A percentile compares a stretch with the other conserved stretches of the same genome.
These are phyloP conservation scores for Papilio protenor DNA, from an alignment of 2,888 invertebrate species.

Conservation along the genomic window DNA sequence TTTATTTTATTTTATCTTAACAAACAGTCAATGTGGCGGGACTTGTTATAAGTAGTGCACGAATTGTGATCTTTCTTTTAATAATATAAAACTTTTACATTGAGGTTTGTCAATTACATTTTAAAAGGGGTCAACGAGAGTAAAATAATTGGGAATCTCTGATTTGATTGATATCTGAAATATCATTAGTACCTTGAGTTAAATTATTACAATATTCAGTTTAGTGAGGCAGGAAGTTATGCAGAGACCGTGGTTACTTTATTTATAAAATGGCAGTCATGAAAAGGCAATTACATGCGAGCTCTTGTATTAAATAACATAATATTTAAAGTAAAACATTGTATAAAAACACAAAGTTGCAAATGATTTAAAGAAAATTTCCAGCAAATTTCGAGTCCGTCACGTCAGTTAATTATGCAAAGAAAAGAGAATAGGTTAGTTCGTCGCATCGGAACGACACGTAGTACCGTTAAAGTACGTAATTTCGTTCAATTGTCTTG, in stretches of 20 bases:
- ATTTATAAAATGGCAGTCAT: neutral
- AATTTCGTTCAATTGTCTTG: conserved; percentile 80
- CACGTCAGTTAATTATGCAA: conserved; percentile 44
- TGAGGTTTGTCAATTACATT: too few species aligned
- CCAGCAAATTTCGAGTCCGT: conserved; percentile 19
- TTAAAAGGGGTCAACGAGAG: too few species aligned
- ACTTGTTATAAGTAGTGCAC: conserved; percentile 5
- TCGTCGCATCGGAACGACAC: conserved; percentile 53
- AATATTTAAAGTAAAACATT: neutral
- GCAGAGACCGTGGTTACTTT: neutral
- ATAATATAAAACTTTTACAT: neutral
- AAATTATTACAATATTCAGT: too few species aligned
- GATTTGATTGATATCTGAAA: too few species aligned
- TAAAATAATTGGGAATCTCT: too few species aligned
- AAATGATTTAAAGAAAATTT: neutral
- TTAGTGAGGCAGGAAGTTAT: neutral
- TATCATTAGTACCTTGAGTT: too few species aligned
- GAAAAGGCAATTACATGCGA: neutral
- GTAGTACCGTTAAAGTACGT: conserved; percentile 71
- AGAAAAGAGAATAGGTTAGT: conserved; percentile 47
- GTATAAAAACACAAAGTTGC: conserved; percentile 36
- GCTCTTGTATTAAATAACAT: neutral
- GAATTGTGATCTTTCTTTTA: neutral
- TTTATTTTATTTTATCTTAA: conserved; percentile 1
- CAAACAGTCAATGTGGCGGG: conserved; percentile 8